These are phyloP conservation scores for Leuctra nigra DNA, from an alignment of 2,888 invertebrate genomes.

Conservation along the genomic window DNA sequence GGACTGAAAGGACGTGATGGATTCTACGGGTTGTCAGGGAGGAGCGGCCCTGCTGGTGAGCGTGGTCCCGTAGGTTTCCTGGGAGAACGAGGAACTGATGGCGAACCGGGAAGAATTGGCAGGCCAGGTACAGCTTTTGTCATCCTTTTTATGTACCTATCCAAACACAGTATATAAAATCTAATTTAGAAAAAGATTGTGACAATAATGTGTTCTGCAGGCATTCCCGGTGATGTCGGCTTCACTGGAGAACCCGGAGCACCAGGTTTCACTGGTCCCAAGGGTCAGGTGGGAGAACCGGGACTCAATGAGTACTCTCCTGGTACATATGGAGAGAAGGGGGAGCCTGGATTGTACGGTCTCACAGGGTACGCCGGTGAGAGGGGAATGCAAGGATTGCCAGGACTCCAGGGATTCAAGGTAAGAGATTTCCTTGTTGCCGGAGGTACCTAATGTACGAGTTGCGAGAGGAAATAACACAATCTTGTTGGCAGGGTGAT, in stretches of 20 bases:
- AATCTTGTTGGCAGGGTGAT: slow-evolving; percentile 31
- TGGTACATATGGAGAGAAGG: slow-evolving; percentile 45
- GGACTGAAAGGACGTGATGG: slow-evolving; percentile 27
- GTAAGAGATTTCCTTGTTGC: background rate
- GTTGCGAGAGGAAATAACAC: too few species aligned
- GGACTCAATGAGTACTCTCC: slow-evolving; percentile 37
- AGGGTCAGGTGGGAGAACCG: slow-evolving; percentile 48
- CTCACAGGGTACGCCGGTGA: slow-evolving; percentile 42
- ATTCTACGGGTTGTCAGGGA: slow-evolving; percentile 30
- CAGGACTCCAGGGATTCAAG: slow-evolving; percentile 47
- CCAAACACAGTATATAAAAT: too few species aligned
- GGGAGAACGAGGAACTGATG: slow-evolving; percentile 32
- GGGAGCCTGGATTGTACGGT: slow-evolving; percentile 41
- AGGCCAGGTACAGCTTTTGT: slow-evolving; percentile 32
- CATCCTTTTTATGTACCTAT: too few species aligned
- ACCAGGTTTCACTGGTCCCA: slow-evolving; percentile 43
- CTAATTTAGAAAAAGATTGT: too few species aligned
- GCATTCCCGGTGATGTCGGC: slow-evolving; percentile 45
- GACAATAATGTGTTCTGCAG: too few species aligned
- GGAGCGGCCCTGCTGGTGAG: slow-evolving; percentile 31
- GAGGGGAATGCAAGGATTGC: slow-evolving; percentile 48
- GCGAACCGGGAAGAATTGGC: slow-evolving; percentile 35
- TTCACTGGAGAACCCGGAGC: slow-evolving; percentile 31
- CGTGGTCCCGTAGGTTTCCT: slow-evolving; percentile 32
- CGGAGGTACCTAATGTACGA: slow-evolving; percentile 30